Evolutionary conservation across 2,797 vertebrate species (phyloP), one percentile per base, ranked within the genome.

Genomic region (Euthynnus affinis): DNA sequence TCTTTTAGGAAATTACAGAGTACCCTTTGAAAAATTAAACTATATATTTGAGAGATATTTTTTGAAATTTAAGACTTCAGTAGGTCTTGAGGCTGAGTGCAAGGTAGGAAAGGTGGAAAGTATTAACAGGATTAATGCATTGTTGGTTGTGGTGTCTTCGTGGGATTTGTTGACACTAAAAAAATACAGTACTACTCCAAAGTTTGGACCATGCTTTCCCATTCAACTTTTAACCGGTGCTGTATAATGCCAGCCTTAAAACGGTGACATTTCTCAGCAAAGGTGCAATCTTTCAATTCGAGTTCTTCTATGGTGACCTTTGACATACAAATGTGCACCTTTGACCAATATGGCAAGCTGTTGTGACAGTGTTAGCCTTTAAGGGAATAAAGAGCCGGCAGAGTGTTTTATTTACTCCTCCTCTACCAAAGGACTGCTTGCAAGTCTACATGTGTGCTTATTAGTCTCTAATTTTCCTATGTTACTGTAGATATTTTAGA

Each of bases 101-200:
- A 17, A 32, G 34, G 23, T 23, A 42, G 27, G 23, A n/a, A 49
- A 37, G 61, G 23, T 1, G 9, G 44, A 57, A 40, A 55, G 32
- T 18, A 27, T 9, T 57, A 22, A 73, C 63, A 62, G 59, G 27
- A 32, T 59, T 27, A 13, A 69, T 59, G 63, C 32, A 27, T 18
- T 14, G 17, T 23, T 1, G 12, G 17, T 51, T 27, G 22, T 46
- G 22, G 4, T 56, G 3, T 58, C 52, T 63, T 67, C 1, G 12
- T 57, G 25, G 18, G 2, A 65, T 68, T 63, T 46, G 22, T 44
- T 10, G 23, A 60, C 14, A 17, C 51, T 9, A 48, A 56, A 73
- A 20, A 15, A 23, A 34, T 1, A 53, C 1, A 37, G 37, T 37
- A 37, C 9, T 2, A 37, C 2, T 37, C 2, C 37, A 37, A 37